Percentiles rank a stretch among this genome's conserved stretches.
Conservation (phyloP, 2,113 vertebrate genomes). For the Varanus salvator region DNA sequence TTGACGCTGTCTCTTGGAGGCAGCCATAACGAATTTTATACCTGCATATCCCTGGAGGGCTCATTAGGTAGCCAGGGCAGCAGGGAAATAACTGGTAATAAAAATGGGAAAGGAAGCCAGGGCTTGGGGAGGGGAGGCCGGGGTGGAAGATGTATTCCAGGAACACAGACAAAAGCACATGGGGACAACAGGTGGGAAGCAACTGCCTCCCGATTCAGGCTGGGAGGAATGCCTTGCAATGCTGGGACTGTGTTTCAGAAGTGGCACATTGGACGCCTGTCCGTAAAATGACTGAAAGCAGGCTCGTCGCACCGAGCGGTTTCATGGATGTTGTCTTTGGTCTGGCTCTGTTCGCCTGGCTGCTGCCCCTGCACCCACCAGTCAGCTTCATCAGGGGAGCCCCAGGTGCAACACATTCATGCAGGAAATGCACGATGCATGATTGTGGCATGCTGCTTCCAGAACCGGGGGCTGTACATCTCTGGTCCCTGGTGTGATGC, state of each 20-base stretch:
- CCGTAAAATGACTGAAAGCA: too few relatives aligned
- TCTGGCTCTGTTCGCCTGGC: not conserved
- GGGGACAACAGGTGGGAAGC: not conserved
- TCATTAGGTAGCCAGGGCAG: slow-evolving; percentile 80
- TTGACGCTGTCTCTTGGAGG: slow-evolving; percentile 72
- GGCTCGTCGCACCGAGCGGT: too few relatives aligned
- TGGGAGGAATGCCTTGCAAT: not conserved
- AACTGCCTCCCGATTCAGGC: not conserved
- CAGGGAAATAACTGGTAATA: slow-evolving; percentile 71
- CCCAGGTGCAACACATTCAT: too few relatives aligned
- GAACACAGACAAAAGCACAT: slow-evolving; percentile 42
- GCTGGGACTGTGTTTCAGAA: not conserved
- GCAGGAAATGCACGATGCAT: too few relatives aligned
- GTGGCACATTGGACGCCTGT: too few relatives aligned
- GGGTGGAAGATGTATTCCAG: slow-evolving; percentile 71
- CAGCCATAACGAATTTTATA: slow-evolving; percentile 79
- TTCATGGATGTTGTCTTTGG: not conserved
- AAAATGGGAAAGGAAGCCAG: slow-evolving; percentile 46
- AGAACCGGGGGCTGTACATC: too few relatives aligned
- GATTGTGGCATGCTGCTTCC: too few relatives aligned
- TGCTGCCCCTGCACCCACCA: not conserved
- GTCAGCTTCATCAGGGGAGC: too few relatives aligned
- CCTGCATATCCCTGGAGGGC: slow-evolving; percentile 79
- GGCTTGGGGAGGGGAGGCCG: slow-evolving; percentile 61
- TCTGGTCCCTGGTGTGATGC: too few relatives aligned